Evolutionary conservation across 2,888 invertebrate species (phyloP), one percentile per base, ranked within the genome.

Genomic region (Arenicola marina): DNA sequence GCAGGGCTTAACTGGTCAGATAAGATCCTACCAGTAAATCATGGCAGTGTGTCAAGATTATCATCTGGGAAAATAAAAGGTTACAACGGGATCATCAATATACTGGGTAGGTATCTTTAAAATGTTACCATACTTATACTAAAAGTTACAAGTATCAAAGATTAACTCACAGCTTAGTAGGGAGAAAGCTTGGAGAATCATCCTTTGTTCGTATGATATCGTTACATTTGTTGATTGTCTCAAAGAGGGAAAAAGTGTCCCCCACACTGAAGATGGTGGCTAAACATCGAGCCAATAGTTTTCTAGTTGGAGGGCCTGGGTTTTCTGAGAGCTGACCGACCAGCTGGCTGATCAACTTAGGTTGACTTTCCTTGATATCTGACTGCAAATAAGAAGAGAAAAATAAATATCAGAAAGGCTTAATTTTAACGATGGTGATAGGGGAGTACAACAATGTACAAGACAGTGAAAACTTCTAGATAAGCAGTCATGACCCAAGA

Each of bases 191-290:
- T 0, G 95, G 95, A 0, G 97, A 96, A 83, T 99, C 98, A 87
- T 99, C 98, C 82, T 95, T 96, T 75, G 93, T 93, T 84, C 92
- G 93, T 62, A 98, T 88, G 72, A 96, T 92, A 79, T 99, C 98
- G 86, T 98, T 99, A 86, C 98, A 98, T 75, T 93, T 92, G 84
- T 98, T 98, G 59, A 99, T 95, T 1, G 96, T 95, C 75, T 96
- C 95, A 83, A 98, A 98, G 48, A 99, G 88, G 63, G 94, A 87
- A 83, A 96, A 96, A 43, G 98, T 95, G 83, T 99, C 98, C 0
- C 98, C 99, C 21, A 98, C 95, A 65, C 93, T 93, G 86, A 97
- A 99, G 46, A 99, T 86, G 0, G 94, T 95, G 0, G 96, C 95
- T 68, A 97, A 86, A 80, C 94, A 94, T 78, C 92, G 69, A 21